Percentiles rank a stretch among this genome's conserved stretches.
Evolutionary conservation across 64 coral and sea anemone genomes (phyloP).

Genomic region (Trachythela sp.): DNA sequence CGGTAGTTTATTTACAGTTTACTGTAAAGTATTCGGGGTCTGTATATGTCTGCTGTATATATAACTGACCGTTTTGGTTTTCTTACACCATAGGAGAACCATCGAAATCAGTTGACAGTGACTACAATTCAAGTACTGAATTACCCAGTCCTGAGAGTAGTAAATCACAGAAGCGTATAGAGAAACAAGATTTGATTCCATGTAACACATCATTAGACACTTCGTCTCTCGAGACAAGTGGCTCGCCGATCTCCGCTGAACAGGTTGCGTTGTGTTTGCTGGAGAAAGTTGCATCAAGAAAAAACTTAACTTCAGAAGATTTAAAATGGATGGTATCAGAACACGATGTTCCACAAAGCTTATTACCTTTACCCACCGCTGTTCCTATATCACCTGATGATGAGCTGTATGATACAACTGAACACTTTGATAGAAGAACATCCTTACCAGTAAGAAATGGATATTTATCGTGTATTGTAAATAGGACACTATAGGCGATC

Average conservation of each 20-base stretch:
- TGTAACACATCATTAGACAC: neutral
- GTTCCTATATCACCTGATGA: constrained; percentile 84
- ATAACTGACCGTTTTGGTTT: neutral
- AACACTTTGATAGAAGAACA: constrained; percentile 37
- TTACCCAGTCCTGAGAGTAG: neutral
- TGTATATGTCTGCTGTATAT: neutral
- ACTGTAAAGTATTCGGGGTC: no score
- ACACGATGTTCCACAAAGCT: constrained; percentile 81
- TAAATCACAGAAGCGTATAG: neutral
- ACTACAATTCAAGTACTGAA: constrained; percentile 2
- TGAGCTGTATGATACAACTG: constrained; percentile 29
- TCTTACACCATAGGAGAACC: neutral
- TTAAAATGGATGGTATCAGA: constrained; percentile 86
- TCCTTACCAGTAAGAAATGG: constrained; percentile 21
- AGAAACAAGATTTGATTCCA: neutral
- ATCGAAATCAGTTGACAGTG: neutral
- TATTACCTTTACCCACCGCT: constrained; percentile 76
- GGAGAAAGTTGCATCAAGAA: constrained; percentile 76
- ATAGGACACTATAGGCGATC: neutral
- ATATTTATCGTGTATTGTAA: neutral
- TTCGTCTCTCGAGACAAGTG: constrained; percentile 33
- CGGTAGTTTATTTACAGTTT: no score
- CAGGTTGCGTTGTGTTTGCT: constrained; percentile 75
- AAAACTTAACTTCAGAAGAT: constrained; percentile 72
- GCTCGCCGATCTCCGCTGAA: constrained; percentile 71